Evolutionary conservation across 1,140 invertebrate species (phyloP).

Genomic region (Marisa cornuarietis): DNA sequence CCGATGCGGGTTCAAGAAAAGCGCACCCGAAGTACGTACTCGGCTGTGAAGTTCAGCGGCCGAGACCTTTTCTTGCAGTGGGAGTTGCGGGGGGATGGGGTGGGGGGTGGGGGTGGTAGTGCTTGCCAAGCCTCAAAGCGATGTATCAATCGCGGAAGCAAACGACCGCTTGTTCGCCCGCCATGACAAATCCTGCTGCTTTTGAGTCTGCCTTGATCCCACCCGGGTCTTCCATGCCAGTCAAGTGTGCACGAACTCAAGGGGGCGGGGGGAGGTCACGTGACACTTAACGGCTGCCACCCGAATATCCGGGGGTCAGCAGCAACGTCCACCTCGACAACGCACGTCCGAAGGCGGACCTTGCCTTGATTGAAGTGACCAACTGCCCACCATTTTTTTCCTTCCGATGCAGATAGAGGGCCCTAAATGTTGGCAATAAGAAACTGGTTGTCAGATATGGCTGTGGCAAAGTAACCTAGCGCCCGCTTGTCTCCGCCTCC

Average conservation of each 20-base stretch:
- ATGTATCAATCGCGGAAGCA: too few relatives aligned
- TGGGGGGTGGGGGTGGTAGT: too few relatives aligned
- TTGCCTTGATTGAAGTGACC: neutral
- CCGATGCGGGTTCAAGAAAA: too few relatives aligned
- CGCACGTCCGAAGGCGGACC: neutral
- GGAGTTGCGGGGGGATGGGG: too few relatives aligned
- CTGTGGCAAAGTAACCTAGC: neutral
- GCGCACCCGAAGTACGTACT: too few relatives aligned
- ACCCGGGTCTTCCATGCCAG: neutral
- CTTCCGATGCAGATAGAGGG: neutral
- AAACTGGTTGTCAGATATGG: too few relatives aligned
- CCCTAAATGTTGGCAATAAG: neutral
- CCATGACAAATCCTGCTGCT: too few relatives aligned
- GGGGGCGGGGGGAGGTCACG: neutral
- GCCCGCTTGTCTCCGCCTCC: neutral
- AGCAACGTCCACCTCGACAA: neutral
- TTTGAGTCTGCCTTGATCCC: too few relatives aligned
- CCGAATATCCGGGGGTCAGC: neutral
- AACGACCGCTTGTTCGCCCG: too few relatives aligned
- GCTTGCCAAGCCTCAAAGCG: too few relatives aligned
- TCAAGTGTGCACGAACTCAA: slow-evolving; percentile 1
- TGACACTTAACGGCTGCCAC: neutral
- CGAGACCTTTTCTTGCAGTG: too few relatives aligned
- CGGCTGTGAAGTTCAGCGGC: too few relatives aligned
- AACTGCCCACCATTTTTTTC: neutral